Percentiles rank a stretch among this genome's conserved stretches.
Evolutionary conservation across 2,113 vertebrate genomes (phyloP).

Genomic region (Oncorhynchus tshawytscha): DNA sequence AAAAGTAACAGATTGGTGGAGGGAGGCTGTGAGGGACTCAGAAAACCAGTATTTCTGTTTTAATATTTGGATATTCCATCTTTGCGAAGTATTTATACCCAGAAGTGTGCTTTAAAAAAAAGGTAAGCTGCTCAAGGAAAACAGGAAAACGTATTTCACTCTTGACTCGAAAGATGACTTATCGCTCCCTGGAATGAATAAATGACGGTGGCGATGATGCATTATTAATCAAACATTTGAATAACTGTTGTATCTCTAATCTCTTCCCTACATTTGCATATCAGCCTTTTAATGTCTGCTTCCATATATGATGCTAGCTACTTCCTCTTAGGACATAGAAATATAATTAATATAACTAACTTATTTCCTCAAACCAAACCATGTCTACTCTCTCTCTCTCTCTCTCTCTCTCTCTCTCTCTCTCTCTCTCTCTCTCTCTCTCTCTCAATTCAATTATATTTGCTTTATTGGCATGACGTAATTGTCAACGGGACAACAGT

Average conservation of each 20-base stretch:
- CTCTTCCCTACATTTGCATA: slow-evolving; percentile 96
- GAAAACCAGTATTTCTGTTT: slow-evolving; percentile 27
- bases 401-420: slow-evolving; percentile 20
- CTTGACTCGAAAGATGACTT: slow-evolving; percentile 76
- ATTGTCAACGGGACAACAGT: too few relatives aligned
- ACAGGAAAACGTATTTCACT: slow-evolving; percentile 70
- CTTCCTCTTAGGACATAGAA: slow-evolving; percentile 84
- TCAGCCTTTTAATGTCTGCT: slow-evolving; percentile 84
- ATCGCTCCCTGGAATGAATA: slow-evolving; percentile 92
- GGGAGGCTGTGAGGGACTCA: slow-evolving; percentile 23
- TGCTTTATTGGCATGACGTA: too few relatives aligned
- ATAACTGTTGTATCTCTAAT: slow-evolving; percentile 97
- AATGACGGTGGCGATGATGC: slow-evolving; percentile 92
- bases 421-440: slow-evolving; percentile 18
- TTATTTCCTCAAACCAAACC: slow-evolving; percentile 31
- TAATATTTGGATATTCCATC: slow-evolving; percentile 32
- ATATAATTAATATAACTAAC: slow-evolving; percentile 58
- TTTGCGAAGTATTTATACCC: slow-evolving; percentile 21
- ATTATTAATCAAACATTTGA: slow-evolving; percentile 97
- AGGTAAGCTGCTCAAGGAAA: slow-evolving; percentile 48
- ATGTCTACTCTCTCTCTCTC: slow-evolving; percentile 13
- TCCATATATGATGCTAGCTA: slow-evolving; percentile 79
- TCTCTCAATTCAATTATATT: background rate
- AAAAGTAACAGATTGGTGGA: slow-evolving; percentile 27
- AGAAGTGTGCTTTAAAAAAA: slow-evolving; percentile 1